Evolutionary conservation across 35 echinoderm and acorn worm species (phyloP), one percentile per base, ranked within the genome.

Genomic region (Patiria miniata): DNA sequence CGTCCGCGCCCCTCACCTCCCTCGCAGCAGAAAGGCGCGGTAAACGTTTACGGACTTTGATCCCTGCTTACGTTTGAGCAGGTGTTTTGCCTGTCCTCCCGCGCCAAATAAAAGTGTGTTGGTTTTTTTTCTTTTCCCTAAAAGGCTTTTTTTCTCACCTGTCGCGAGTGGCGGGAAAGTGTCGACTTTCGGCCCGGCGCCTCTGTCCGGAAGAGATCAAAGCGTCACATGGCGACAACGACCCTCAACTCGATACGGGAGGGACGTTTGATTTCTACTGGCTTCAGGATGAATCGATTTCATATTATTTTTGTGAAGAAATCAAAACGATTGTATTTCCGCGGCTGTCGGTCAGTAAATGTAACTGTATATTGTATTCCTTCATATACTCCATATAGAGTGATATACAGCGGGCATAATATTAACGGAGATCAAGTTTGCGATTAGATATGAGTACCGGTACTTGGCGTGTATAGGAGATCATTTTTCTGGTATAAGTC

Each of bases 141-240:
- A 73, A 32, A 73, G 26, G 15, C 21, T 34, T 47, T n/a, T n/a
- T 26, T 30, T 15, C 65, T 32, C 65, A 73, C 65, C 65, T 73
- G 65, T 34, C 65, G 65, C 65, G n/a, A 73, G 65, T 73, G 34
- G 26, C 65, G 65, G 65, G 10, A 32, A 7, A 34, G 65, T 73
- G 26, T 73, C 34, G 65, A 73, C 65, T 73, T 73, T 73, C 65
- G 42, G 42, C 65, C 65, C 26, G 65, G 65, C 65, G 65, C 65
- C 65, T 28, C 2, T 14, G 65, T 73, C 65, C 65, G 65, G 65
- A 73, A 73, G 8, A 30, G 26, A 73, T 73, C 65, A 73, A 32
- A 73, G 7, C 65, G 2, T 73, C 65, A 73, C 21, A 73, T 23
- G 34, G 26, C 65, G 65, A 9, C 26, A 14, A 60, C 8, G 28